Evolutionary conservation across 2,888 invertebrate genomes (phyloP).

Genomic region (Hirtodrosophila alboralis): DNA sequence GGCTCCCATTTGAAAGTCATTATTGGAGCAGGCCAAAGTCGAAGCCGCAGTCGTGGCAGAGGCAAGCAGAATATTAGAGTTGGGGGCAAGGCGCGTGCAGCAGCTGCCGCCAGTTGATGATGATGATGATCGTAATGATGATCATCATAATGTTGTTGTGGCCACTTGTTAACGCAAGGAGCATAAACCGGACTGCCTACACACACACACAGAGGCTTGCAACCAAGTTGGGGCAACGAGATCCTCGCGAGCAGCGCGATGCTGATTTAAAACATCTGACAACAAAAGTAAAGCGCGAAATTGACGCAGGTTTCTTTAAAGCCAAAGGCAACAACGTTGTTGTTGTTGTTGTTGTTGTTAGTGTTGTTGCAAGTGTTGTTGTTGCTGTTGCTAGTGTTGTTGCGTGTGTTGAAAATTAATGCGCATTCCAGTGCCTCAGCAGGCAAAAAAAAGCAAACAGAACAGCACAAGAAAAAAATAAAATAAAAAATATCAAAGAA

Average conservation of each 20-base stretch:
- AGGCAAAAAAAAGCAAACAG: slow-evolving; percentile 26
- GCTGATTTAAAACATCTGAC: slow-evolving; percentile 78
- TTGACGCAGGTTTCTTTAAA: slow-evolving; percentile 73
- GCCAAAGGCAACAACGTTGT: slow-evolving; percentile 19
- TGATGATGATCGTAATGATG: too few species aligned
- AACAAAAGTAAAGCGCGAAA: slow-evolving; percentile 79
- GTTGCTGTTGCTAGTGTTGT: slow-evolving; percentile 34
- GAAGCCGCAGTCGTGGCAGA: neutral
- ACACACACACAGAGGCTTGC: slow-evolving; percentile 40
- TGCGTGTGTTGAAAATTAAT: slow-evolving; percentile 78
- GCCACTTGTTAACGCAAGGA: slow-evolving; percentile 77
- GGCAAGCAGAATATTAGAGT: slow-evolving; percentile 12
- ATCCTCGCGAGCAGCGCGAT: slow-evolving; percentile 41
- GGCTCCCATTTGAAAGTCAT: slow-evolving; percentile 78
- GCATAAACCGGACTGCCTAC: slow-evolving; percentile 74
- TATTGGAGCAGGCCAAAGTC: slow-evolving; percentile 52
- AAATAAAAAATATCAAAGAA: slow-evolving; percentile 9
- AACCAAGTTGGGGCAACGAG: neutral
- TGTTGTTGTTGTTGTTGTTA: slow-evolving; percentile 2
- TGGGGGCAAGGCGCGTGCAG: slow-evolving; percentile 69
- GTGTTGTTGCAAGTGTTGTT: slow-evolving; percentile 27
- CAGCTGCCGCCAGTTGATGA: slow-evolving; percentile 23
- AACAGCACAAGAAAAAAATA: slow-evolving; percentile 9
- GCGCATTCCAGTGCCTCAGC: slow-evolving; percentile 69
- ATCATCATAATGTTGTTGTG: slow-evolving; percentile 54